Evolutionary conservation across 1,140 invertebrate genomes (phyloP).

Genomic region (Tyrophagus putrescentiae): DNA sequence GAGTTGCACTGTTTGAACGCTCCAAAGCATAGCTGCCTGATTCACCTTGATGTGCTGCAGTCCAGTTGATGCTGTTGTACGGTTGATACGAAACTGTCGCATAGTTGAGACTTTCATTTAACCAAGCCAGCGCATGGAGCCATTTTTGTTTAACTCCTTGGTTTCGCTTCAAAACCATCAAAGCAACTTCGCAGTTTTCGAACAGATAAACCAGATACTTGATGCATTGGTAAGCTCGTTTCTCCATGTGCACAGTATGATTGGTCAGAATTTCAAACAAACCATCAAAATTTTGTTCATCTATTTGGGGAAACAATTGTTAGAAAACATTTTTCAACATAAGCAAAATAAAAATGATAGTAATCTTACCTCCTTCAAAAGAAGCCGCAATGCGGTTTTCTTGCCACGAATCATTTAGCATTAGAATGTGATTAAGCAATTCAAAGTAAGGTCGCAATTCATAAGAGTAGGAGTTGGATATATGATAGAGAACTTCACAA

Average conservation of each 20-base stretch:
- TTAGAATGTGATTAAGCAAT: conserved; percentile 63
- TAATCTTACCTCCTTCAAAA: conserved; percentile 49
- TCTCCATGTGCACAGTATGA: conserved; percentile 86
- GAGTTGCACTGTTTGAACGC: conserved; percentile 75
- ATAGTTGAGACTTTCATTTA: conserved; percentile 78
- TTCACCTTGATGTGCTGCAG: conserved; percentile 83
- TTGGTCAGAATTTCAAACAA: conserved; percentile 80
- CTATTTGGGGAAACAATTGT: conserved; percentile 32
- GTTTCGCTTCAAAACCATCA: conserved; percentile 58
- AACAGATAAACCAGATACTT: conserved; percentile 85
- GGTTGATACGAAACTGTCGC: conserved; percentile 35
- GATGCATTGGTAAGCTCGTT: conserved; percentile 88
- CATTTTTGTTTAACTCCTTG: conserved; percentile 65
- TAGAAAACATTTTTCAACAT: conserved; percentile 9
- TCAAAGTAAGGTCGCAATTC: conserved; percentile 83
- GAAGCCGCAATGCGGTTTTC: conserved; percentile 78
- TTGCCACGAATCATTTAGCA: conserved; percentile 91
- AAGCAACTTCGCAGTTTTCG: conserved; percentile 54
- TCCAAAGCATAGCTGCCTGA: conserved; percentile 86
- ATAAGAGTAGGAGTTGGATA: conserved; percentile 85
- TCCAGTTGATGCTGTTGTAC: conserved; percentile 81
- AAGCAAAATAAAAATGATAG: conserved; percentile 6
- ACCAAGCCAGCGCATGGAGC: conserved; percentile 74
- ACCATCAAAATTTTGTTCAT: conserved; percentile 75
- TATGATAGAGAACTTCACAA: conserved; percentile 68